Percentiles rank a stretch among this genome's conserved stretches.
These are phyloP conservation scores for Malachius bipustulatus DNA, from an alignment of 2,888 invertebrate species.

Conservation along the genomic window DNA sequence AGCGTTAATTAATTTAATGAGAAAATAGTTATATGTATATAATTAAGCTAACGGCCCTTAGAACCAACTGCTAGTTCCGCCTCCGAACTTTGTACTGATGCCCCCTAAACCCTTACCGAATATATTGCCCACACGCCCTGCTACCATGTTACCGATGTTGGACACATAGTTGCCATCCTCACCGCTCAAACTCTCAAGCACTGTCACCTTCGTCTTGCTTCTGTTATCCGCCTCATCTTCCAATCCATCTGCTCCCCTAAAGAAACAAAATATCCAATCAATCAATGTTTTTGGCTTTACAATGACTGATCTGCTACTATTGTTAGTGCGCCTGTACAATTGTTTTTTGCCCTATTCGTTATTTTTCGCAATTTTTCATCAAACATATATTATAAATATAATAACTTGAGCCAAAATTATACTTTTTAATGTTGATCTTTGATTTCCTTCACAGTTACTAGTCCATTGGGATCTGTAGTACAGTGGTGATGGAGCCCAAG, in stretches of 20 bases:
- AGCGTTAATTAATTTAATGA: constrained; percentile 19
- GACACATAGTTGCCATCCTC: constrained; percentile 62
- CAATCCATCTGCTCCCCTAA: constrained; percentile 32
- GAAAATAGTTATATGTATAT: neutral
- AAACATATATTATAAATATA: no score
- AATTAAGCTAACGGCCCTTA: constrained; percentile 33
- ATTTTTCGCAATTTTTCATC: no score
- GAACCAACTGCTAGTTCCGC: constrained; percentile 77
- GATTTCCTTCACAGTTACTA: no score
- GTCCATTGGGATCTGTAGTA: no score
- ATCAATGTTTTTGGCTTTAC: no score
- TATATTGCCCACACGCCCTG: constrained; percentile 79
- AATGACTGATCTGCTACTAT: no score
- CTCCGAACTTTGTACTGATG: constrained; percentile 77
- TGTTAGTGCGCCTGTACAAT: no score
- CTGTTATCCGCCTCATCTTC: constrained; percentile 49
- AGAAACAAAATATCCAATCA: constrained; percentile 14
- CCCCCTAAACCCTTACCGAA: constrained; percentile 86
- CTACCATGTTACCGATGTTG: constrained; percentile 74
- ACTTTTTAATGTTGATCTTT: no score
- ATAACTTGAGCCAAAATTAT: no score
- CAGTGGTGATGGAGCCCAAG: no score
- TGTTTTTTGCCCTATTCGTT: no score
- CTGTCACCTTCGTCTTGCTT: constrained; percentile 47
- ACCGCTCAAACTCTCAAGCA: constrained; percentile 51